Base-by-base conservation (phyloP, 2,888 invertebrate genomes). In the Trichopria drosophilae region DNA sequence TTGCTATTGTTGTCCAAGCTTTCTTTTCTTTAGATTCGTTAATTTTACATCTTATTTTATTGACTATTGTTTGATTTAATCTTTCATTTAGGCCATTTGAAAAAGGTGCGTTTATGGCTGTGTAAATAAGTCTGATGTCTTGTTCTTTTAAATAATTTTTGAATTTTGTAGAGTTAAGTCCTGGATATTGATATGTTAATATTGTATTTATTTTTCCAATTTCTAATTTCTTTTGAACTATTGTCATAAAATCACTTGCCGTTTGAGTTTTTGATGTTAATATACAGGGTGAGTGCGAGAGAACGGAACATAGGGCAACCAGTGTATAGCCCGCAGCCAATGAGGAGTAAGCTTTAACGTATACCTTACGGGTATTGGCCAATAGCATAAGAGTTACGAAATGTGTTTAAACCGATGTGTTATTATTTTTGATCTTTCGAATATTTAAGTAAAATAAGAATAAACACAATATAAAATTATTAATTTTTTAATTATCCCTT, bases 121-220 rank as follows among this genome's bases (percentile, higher is more conserved):
- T 69, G 18, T 69, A 67, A 12, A 67, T 35, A 12, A 67, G 49
- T 39, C 41, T 29, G 26, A 66, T 63, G 3, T 49, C 44, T 16
- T 61, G 45, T 12, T 48, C 20, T 24, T 54, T 51, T 46, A 63
- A 31, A 50, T 53, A 63, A 28, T 58, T 18, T 47, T 66, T 63
- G 32, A 65, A 63, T 37, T 62, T 55, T 31, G 18, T 44, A 3
- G 63, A 65, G 31, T 60, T 61, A 34, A 63, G 59, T 10, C 64
- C 60, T 16, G 59, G 48, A 45, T 65, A 65, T 52, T 65, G 65
- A 46, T 63, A 61, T 15, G 59, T 43, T 26, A 63, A 43, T 24
- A 63, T 20, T 32, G 34, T 55, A 9, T 50, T 42, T 34, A 60
- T 59, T n/a, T 43, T 42, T 1, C 37, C 35, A 5, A 31, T 39